Conservation (phyloP, 30 jellyfish, hydroid and myxozoan genomes). For the Clytia hemisphaerica region DNA sequence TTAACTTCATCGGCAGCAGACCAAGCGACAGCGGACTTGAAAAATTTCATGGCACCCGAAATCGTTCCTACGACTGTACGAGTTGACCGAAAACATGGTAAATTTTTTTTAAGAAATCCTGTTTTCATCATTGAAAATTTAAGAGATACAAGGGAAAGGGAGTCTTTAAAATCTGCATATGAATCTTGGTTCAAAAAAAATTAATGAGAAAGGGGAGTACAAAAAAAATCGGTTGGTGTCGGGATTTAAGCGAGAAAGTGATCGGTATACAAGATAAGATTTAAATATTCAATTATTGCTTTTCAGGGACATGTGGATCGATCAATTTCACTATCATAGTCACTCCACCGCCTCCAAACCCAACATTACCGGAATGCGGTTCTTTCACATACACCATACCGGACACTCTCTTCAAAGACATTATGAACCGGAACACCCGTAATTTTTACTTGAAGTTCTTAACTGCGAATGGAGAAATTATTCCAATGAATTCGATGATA, state of each 20-base stretch:
- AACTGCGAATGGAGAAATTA: constrained; percentile 10
- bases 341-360: constrained; percentile 23
- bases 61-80: constrained; percentile 23
- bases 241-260: too few species aligned
- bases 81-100: not conserved
- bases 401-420: constrained; percentile 38
- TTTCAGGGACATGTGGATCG: constrained; percentile 16
- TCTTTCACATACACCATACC: constrained; percentile 41
- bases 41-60: constrained; percentile 18
- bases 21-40: not conserved
- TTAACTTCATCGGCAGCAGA: constrained; percentile 1
- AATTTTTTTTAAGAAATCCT: too few species aligned
- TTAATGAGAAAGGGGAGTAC: too few species aligned
- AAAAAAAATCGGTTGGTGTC: too few species aligned
- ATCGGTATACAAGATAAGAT: too few species aligned
- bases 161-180: too few species aligned
- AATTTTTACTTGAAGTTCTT: constrained; percentile 35
- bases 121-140: too few species aligned
- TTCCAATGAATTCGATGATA: constrained; percentile 14
- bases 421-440: constrained; percentile 27
- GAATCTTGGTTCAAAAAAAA: too few species aligned
- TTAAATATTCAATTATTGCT: too few species aligned
- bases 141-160: too few species aligned
- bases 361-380: constrained; percentile 61
- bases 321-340: constrained; percentile 22